A percentile compares a stretch with the other conserved stretches of the same genome.
These are phyloP conservation scores for Drosophila quinaria DNA, from an alignment of 2,888 invertebrate species.

Conservation along the genomic window DNA sequence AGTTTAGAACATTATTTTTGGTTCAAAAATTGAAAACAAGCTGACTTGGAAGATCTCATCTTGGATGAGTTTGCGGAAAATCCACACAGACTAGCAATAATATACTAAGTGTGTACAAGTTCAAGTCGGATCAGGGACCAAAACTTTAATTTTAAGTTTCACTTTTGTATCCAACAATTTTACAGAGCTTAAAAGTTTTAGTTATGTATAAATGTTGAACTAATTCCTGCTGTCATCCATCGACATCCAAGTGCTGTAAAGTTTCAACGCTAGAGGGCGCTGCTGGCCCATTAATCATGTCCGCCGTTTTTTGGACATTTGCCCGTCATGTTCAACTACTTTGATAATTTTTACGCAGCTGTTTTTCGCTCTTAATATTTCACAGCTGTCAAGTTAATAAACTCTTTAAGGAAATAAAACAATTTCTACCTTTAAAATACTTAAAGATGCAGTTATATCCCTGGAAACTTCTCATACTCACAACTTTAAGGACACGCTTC, in stretches of 20 bases:
- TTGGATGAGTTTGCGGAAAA: neutral
- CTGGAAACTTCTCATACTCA: neutral
- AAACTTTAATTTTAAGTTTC: neutral
- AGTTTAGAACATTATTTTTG: no score
- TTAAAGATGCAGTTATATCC: neutral
- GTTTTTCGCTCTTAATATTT: conserved; percentile 63
- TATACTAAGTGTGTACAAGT: neutral
- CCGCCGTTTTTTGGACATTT: conserved; percentile 62
- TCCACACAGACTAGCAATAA: neutral
- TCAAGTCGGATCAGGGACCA: neutral
- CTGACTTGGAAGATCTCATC: neutral
- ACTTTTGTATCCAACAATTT: neutral
- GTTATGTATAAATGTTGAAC: conserved; percentile 19
- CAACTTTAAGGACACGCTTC: conserved; percentile 35
- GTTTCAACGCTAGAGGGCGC: conserved; percentile 42
- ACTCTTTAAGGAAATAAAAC: neutral
- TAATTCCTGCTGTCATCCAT: conserved; percentile 28
- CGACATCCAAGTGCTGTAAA: conserved; percentile 32
- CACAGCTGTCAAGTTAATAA: conserved; percentile 36
- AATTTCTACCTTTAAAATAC: neutral
- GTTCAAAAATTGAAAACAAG: no score
- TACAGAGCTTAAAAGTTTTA: conserved; percentile 8
- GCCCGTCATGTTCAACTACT: conserved; percentile 78
- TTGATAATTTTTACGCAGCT: conserved; percentile 71
- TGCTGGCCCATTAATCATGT: conserved; percentile 65